phyloP scores from a whole-genome alignment of 2,113 vertebrate species.

The human (Homo sapiens) region GRCh38 chr1:102987001-102987500 shows the following conservation, averaged over 20 bases:
- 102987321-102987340: background rate
- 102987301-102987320: background rate
- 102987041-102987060: background rate
- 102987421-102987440: background rate
- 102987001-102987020: background rate
- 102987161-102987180: background rate
- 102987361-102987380: background rate
- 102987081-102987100: background rate
- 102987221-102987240: too few relatives aligned
- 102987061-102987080: background rate
- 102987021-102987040: background rate
- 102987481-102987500: background rate
- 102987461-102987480: background rate
- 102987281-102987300: background rate
- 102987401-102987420: background rate
- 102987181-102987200: background rate
- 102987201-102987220: background rate
- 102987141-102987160: background rate
- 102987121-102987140: background rate
- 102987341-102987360: background rate
- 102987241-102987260: too few relatives aligned
- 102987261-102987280: background rate
- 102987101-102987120: too few relatives aligned
- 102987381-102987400: background rate
- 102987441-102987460: background rate